These are phyloP conservation scores for Silurus glanis DNA, from an alignment of 2,113 vertebrate genomes.

Conservation along the genomic window DNA sequence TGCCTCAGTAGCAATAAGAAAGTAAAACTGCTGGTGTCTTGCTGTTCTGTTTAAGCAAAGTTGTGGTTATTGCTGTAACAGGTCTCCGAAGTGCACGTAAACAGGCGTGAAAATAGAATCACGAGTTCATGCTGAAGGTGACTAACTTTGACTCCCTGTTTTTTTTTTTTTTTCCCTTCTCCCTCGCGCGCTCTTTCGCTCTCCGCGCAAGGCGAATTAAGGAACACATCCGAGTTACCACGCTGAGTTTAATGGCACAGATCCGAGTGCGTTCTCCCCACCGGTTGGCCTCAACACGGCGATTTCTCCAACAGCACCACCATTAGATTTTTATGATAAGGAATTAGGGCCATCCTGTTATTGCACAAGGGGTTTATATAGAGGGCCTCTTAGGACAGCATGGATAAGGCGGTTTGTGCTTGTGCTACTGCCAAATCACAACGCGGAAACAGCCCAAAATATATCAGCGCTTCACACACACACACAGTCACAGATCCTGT, in stretches of 20 bases:
- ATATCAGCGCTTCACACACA: conserved; percentile 34
- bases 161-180: not conserved
- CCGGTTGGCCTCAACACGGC: conserved; percentile 52
- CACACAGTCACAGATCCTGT: conserved; percentile 15
- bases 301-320: conserved; percentile 53
- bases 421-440: conserved; percentile 41
- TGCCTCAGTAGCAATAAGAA: conserved; percentile 44
- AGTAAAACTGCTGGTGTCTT: conserved; percentile 47
- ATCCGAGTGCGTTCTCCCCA: conserved; percentile 39
- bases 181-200: conserved; percentile 27
- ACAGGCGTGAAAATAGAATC: conserved; percentile 45
- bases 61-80: conserved; percentile 45
- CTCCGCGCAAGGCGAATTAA: conserved; percentile 50
- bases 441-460: conserved; percentile 49
- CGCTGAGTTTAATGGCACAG: conserved; percentile 57
- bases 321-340: conserved; percentile 60
- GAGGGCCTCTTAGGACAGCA: conserved; percentile 44
- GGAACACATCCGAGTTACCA: conserved; percentile 47
- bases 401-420: conserved; percentile 36
- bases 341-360: conserved; percentile 57
- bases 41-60: conserved; percentile 48
- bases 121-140: conserved; percentile 47
- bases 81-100: conserved; percentile 47
- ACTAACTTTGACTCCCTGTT: conserved; percentile 48
- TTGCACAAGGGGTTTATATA: conserved; percentile 51